Conservation (phyloP, 2,888 invertebrate species). For the Ditula angustiorana region DNA sequence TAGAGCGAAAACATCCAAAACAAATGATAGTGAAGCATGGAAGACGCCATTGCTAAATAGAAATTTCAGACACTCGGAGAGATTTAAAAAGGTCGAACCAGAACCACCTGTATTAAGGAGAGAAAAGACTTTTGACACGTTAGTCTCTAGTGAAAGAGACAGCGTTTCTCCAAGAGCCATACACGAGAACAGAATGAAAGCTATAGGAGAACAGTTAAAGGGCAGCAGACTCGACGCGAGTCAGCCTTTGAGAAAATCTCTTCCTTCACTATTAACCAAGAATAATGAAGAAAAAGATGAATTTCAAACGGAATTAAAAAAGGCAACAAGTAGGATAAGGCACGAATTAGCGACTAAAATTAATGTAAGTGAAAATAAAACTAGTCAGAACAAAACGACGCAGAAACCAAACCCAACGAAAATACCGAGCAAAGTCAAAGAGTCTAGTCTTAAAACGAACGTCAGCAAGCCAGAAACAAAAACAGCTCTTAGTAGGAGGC, state of each 20-base stretch:
- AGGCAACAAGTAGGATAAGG: slow-evolving; percentile 82
- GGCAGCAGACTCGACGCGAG: slow-evolving; percentile 63
- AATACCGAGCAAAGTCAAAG: slow-evolving; percentile 78
- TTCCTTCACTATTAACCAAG: slow-evolving; percentile 81
- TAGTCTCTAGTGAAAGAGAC: slow-evolving; percentile 67
- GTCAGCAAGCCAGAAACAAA: slow-evolving; percentile 57
- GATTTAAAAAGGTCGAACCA: slow-evolving; percentile 73
- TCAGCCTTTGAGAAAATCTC: slow-evolving; percentile 82
- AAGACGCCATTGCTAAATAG: slow-evolving; percentile 78
- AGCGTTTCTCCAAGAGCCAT: slow-evolving; percentile 67
- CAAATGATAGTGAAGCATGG: slow-evolving; percentile 76
- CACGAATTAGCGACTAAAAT: slow-evolving; percentile 77
- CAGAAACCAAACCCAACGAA: slow-evolving; percentile 79
- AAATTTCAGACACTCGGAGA: slow-evolving; percentile 80
- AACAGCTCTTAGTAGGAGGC: slow-evolving; percentile 60
- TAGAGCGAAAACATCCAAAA: slow-evolving; percentile 78
- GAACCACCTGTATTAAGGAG: slow-evolving; percentile 73
- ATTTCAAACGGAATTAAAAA: slow-evolving; percentile 82
- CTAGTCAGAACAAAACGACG: slow-evolving; percentile 77
- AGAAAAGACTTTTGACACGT: slow-evolving; percentile 81
- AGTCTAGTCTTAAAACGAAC: slow-evolving; percentile 77
- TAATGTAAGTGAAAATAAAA: slow-evolving; percentile 78
- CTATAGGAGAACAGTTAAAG: slow-evolving; percentile 67
- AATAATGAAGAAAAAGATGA: slow-evolving; percentile 84
- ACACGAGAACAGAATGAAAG: slow-evolving; percentile 69